These are phyloP conservation scores for Leuciscus idus DNA, from an alignment of 2,113 vertebrate species.

Conservation along the genomic window DNA sequence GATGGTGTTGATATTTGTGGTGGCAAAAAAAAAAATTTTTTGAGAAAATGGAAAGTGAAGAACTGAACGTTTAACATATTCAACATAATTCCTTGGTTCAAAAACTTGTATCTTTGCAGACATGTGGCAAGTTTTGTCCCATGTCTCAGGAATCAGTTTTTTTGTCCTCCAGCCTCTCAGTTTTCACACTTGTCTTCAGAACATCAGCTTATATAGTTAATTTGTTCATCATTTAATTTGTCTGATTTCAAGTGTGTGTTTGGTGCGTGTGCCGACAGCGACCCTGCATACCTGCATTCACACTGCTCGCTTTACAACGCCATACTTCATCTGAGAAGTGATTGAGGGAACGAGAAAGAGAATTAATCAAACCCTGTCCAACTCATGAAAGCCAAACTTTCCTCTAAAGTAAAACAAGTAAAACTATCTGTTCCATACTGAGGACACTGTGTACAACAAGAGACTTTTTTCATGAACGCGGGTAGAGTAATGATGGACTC, in stretches of 20 bases:
- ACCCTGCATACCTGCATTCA: constrained; percentile 9
- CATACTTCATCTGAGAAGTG: not conserved
- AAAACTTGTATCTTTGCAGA: not conserved
- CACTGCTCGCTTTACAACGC: not conserved
- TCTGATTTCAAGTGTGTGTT: constrained; percentile 51
- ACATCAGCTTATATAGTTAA: constrained; percentile 55
- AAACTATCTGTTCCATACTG: not conserved
- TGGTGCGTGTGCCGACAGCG: constrained; percentile 32
- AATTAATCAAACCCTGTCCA: not conserved
- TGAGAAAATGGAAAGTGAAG: too few species aligned
- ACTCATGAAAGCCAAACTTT: constrained; percentile 11
- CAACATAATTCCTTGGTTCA: not conserved
- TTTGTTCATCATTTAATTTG: constrained; percentile 27
- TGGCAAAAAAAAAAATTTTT: too few species aligned
- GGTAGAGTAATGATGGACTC: constrained; percentile 46
- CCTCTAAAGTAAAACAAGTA: not conserved
- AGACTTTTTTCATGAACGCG: constrained; percentile 5
- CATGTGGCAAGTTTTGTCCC: not conserved
- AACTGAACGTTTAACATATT: not conserved
- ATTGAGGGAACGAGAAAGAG: not conserved
- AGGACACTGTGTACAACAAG: constrained; percentile 15
- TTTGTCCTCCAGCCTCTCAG: not conserved
- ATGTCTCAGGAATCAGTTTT: not conserved
- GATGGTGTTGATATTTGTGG: too few species aligned
- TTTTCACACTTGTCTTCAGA: not conserved